These are phyloP conservation scores for Dinocampus coccinellae DNA, from an alignment of 2,888 invertebrate genomes.

Conservation along the genomic window DNA sequence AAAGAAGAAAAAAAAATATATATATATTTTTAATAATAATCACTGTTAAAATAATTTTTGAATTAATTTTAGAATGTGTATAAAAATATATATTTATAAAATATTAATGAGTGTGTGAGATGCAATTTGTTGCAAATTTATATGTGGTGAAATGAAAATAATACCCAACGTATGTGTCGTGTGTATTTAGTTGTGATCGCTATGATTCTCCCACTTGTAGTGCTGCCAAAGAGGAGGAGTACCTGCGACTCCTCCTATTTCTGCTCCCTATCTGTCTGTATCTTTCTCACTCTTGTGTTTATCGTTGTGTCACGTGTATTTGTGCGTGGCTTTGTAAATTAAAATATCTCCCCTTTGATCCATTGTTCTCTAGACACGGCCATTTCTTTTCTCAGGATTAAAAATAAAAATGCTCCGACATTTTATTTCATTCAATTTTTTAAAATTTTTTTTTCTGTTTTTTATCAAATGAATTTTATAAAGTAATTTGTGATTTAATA, in stretches of 20 bases:
- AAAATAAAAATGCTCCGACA: no score
- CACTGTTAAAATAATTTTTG: no score
- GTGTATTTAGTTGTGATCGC: constrained; percentile 20
- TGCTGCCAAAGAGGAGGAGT: constrained; percentile 36
- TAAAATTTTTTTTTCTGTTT: not conserved
- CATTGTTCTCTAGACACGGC: not conserved
- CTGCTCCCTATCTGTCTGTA: constrained; percentile 11
- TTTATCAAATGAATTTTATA: not conserved
- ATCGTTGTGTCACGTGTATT: not conserved
- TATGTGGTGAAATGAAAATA: no score
- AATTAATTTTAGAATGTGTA: no score
- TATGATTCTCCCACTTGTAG: constrained; percentile 49
- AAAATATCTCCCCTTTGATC: not conserved
- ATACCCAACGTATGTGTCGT: no score
- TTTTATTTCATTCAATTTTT: not conserved
- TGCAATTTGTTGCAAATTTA: no score
- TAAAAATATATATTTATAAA: no score
- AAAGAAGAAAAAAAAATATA: no score
- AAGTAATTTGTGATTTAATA: not conserved
- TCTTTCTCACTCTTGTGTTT: not conserved
- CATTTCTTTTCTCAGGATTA: not conserved
- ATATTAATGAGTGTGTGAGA: no score
- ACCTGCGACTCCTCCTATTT: constrained; percentile 56
- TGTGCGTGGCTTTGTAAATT: not conserved
- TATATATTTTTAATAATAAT: no score